phyloP scores from a whole-genome alignment of 2,113 vertebrate species.

The Pseudolaguvia tuberculata region DNA sequence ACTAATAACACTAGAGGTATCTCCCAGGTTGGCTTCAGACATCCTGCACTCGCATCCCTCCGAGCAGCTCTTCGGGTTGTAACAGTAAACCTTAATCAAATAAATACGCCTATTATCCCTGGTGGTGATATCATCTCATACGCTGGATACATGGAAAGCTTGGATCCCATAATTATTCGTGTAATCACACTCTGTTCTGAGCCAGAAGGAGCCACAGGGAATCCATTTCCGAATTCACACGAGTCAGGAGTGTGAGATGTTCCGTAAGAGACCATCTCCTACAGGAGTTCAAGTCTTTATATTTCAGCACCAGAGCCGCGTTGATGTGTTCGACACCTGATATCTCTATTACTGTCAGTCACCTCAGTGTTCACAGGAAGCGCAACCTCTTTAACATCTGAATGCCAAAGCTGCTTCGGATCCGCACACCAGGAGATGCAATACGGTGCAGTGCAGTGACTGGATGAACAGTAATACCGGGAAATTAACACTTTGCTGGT shows the following conservation, averaged over 20 bases:
- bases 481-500: neutral
- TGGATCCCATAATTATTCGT: constrained; percentile 51
- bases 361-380: constrained; percentile 1
- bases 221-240: constrained; percentile 48
- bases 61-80: constrained; percentile 3
- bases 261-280: constrained; percentile 6
- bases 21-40: neutral
- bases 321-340: constrained; percentile 14
- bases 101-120: constrained; percentile 15
- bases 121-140: constrained; percentile 42
- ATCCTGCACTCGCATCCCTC: neutral
- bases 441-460: constrained; percentile 2
- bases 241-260: neutral
- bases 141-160: constrained; percentile 39
- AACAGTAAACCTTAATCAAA: constrained; percentile 26
- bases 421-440: neutral
- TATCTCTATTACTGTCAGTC: constrained; percentile 37
- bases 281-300: constrained; percentile 6
- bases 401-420: neutral
- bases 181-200: constrained; percentile 41
- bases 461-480: neutral
- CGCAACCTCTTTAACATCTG: neutral
- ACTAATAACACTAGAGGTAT: neutral
- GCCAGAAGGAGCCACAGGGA: constrained; percentile 31
- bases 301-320: constrained; percentile 11